Evolutionary conservation across 2,888 invertebrate species (phyloP), one percentile per base, ranked within the genome.

Genomic region (Leptogaster cylindrica): DNA sequence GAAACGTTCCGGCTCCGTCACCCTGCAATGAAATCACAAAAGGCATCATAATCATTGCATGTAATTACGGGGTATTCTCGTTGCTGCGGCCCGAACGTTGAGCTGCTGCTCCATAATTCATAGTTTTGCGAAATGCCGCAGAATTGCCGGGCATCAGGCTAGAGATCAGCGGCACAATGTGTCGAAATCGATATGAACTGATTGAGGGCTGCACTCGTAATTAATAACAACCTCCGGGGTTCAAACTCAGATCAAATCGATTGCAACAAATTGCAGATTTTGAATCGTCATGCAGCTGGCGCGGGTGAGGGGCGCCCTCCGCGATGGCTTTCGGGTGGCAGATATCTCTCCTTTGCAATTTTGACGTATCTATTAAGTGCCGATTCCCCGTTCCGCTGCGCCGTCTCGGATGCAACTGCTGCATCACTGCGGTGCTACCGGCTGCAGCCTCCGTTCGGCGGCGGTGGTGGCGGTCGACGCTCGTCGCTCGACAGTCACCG

Each of bases 91-190:
- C 14, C 23, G 36, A 51, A 65, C 27, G 39, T 50, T 65, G n/a
- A n/a, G n/a, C n/a, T n/a, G 36, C 52, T 51, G 12, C 27, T 65
- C 65, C 50, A 65, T 65, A 65, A 65, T 65, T 65, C 52, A 52
- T 65, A 65, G 65, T 10, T 65, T 65, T 65, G 52, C 65, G 65
- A 65, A 65, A 65, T 36, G 10, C 25, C 41, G 2, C 33, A 23
- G 51, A 51, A 33, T 39, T 39, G 20, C 36, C 28, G 41, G 65
- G 39, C 41, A 51, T 52, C 41, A 65, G 51, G 52, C 33, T 46
- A 33, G 58, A 46, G 58, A 66, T 66, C 66, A 66, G 25, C 55
- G 58, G 55, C 66, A n/a, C 65, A 65, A 65, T 65, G 50, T 65
- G 25, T 28, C 51, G 50, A 36, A 65, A 65, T 36, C 50, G 65